phyloP scores from a whole-genome alignment of 2,797 vertebrate species.

The Phoeniculus purpureus region DNA sequence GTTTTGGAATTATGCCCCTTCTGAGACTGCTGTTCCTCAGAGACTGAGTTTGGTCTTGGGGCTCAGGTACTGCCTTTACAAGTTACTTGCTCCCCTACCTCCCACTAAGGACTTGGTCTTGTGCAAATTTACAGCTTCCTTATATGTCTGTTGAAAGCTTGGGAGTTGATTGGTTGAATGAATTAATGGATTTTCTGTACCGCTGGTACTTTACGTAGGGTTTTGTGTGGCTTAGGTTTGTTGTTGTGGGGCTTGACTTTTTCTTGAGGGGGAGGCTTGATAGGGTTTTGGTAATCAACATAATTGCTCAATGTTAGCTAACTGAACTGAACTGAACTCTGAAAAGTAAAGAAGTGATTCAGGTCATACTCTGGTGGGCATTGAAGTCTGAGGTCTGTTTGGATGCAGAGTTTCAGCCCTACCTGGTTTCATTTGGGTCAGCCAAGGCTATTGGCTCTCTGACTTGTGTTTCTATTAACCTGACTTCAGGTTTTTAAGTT shows the following conservation, averaged over 20 bases:
- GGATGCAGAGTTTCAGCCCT: background rate
- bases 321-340: background rate
- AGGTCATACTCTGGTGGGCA: background rate
- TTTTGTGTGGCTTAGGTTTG: background rate
- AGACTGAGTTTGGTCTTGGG: background rate
- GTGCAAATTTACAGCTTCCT: background rate
- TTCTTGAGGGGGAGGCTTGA: fast-evolving
- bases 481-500: background rate
- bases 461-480: background rate
- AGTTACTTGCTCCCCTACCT: background rate
- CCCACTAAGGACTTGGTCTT: background rate
- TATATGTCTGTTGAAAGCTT: background rate
- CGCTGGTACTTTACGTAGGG: background rate
- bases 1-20: background rate
- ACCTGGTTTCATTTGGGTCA: background rate
- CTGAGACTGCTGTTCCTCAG: background rate
- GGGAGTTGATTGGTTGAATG: background rate
- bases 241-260: background rate
- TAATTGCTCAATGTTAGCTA: background rate
- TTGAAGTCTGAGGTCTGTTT: background rate
- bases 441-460: background rate
- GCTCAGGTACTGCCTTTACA: background rate
- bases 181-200: background rate
- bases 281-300: background rate
- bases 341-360: background rate